A percentile compares a stretch with the other conserved stretches of the same genome.
Evolutionary conservation across 2,797 vertebrate species (phyloP).

Genomic region (Gadopsis bispinosus): DNA sequence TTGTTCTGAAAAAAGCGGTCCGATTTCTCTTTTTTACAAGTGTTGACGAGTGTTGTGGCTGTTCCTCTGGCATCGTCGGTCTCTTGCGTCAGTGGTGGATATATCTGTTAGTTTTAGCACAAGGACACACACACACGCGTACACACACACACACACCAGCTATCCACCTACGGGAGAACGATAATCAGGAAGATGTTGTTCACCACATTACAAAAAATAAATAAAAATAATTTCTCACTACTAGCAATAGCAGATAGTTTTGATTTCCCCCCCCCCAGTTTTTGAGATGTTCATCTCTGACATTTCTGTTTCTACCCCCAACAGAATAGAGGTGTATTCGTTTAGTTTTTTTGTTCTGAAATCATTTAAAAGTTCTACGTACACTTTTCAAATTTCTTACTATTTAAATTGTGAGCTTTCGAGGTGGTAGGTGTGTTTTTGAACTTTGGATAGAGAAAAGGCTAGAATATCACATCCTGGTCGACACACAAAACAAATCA

Average conservation of each 20-base stretch:
- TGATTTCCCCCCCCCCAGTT: not conserved
- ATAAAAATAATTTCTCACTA: not conserved
- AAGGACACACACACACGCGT: slow-evolving; percentile 11
- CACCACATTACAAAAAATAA: not conserved
- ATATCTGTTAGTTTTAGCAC: slow-evolving; percentile 48
- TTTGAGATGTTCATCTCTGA: not conserved
- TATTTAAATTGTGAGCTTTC: not conserved
- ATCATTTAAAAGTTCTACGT: not conserved
- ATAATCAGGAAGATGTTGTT: not conserved
- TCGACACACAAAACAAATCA: not conserved
- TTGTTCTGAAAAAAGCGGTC: not conserved
- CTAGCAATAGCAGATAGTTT: too few species aligned
- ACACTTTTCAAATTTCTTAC: not conserved
- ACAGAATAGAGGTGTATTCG: too few species aligned
- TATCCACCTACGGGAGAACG: not conserved
- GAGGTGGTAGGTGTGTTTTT: not conserved
- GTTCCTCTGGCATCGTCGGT: slow-evolving; percentile 18
- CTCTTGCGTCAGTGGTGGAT: slow-evolving; percentile 22
- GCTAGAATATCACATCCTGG: not conserved
- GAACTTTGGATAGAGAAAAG: not conserved
- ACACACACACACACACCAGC: slow-evolving; percentile 7
- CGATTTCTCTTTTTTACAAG: not conserved
- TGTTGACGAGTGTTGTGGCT: slow-evolving; percentile 9
- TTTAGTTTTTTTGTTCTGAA: not conserved
- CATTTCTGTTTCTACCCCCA: not conserved